phyloP scores from a whole-genome alignment of 2,113 vertebrate genomes.

The Pterophyllum scalare region DNA sequence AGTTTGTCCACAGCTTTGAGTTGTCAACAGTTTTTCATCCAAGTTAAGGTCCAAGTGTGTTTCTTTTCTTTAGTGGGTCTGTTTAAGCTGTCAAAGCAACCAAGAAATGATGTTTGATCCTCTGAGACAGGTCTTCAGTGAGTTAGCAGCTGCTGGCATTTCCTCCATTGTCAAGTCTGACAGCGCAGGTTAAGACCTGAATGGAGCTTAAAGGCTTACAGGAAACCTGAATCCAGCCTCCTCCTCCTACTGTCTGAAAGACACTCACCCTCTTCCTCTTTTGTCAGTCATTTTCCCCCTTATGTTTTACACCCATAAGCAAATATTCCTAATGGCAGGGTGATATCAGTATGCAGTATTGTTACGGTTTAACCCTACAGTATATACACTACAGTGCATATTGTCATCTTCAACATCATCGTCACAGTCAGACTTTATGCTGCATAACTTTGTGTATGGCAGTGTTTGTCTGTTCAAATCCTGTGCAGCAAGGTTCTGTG shows the following conservation, averaged over 20 bases:
- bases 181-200: slow-evolving; percentile 51
- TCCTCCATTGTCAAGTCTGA: slow-evolving; percentile 39
- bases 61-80: neutral
- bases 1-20: too few species aligned
- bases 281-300: neutral
- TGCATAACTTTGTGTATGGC: too few species aligned
- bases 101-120: slow-evolving; percentile 33
- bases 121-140: neutral
- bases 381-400: neutral
- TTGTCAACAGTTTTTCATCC: neutral
- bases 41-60: neutral
- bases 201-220: slow-evolving; percentile 63
- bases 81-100: neutral
- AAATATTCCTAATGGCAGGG: neutral
- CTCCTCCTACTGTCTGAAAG: slow-evolving; percentile 43
- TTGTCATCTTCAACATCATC: neutral
- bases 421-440: too few species aligned
- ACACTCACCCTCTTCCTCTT: neutral
- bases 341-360: neutral
- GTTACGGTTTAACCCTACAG: neutral
- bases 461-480: neutral
- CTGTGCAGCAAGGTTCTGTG: neutral
- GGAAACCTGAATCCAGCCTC: slow-evolving; percentile 59
- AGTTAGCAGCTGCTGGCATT: neutral
- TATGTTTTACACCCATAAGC: neutral